Conservation (phyloP, 2,888 invertebrate genomes). For the Lobophora halterata region DNA sequence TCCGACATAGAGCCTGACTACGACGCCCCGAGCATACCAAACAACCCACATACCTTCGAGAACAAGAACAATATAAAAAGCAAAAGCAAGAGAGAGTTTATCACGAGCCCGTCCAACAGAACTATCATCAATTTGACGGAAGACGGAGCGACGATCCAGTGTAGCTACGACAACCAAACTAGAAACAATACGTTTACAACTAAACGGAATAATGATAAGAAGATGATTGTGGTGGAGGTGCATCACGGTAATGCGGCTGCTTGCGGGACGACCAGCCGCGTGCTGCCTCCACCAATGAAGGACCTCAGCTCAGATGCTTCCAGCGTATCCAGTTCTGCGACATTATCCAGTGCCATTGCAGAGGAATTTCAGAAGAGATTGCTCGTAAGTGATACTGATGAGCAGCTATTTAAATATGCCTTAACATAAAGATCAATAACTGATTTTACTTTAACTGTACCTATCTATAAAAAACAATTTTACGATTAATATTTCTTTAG, state of each 20-base stretch:
- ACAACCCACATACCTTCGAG: constrained; percentile 70
- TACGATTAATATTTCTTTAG: too few species aligned
- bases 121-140: constrained; percentile 88
- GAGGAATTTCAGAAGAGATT: constrained; percentile 71
- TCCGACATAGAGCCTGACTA: constrained; percentile 75
- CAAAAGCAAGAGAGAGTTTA: constrained; percentile 49
- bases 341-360: constrained; percentile 74
- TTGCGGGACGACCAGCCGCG: constrained; percentile 58
- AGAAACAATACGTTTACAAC: constrained; percentile 60
- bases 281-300: constrained; percentile 53
- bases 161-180: constrained; percentile 76
- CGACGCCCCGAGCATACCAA: constrained; percentile 73
- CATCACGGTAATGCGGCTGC: constrained; percentile 70
- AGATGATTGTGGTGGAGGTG: constrained; percentile 89
- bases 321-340: constrained; percentile 64
- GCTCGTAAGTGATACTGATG: constrained; percentile 51
- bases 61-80: constrained; percentile 57
- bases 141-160: constrained; percentile 86
- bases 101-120: constrained; percentile 80
- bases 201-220: constrained; percentile 70
- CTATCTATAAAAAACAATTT: too few species aligned
- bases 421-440: too few species aligned
- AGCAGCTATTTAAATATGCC: too few species aligned
- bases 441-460: too few species aligned
- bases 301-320: constrained; percentile 53